Evolutionary conservation across 2,797 vertebrate species (phyloP).

Genomic region (Pangasius macronema): DNA sequence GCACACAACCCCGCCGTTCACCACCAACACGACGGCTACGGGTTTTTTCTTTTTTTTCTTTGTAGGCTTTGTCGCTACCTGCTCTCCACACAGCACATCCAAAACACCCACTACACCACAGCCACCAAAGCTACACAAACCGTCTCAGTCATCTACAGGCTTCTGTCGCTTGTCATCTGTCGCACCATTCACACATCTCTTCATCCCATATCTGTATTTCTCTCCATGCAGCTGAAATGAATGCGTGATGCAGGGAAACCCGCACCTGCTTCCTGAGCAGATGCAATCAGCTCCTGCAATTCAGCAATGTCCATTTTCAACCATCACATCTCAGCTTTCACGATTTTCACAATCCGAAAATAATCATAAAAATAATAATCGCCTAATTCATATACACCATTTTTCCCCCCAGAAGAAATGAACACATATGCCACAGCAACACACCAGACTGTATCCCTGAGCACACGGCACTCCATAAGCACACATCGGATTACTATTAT

Average conservation of each 20-base stretch:
- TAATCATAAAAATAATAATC: slow-evolving; percentile 1
- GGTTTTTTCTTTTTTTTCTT: too few species aligned
- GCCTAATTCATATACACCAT: background rate
- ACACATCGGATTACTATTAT: background rate
- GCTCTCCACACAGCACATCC: background rate
- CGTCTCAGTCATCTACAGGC: background rate
- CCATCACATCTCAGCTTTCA: background rate
- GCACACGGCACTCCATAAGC: background rate
- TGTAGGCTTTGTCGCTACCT: background rate
- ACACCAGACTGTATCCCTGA: background rate
- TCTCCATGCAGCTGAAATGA: slow-evolving; percentile 18
- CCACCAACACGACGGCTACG: slow-evolving; percentile 12
- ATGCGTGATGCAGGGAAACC: slow-evolving; percentile 29
- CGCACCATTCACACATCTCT: background rate
- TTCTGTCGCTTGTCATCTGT: background rate
- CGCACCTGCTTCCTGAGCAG: slow-evolving; percentile 25
- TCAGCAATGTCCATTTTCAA: background rate
- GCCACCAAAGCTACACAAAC: background rate
- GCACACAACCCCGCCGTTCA: slow-evolving; percentile 5
- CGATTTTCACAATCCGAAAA: background rate
- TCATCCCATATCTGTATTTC: slow-evolving; percentile 2
- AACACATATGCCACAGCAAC: background rate
- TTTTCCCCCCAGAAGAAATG: background rate
- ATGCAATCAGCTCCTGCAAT: background rate
- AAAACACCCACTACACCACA: background rate